These are phyloP conservation scores for Geotrypetes seraphini DNA, from an alignment of 2,797 vertebrate species.

Conservation along the genomic window DNA sequence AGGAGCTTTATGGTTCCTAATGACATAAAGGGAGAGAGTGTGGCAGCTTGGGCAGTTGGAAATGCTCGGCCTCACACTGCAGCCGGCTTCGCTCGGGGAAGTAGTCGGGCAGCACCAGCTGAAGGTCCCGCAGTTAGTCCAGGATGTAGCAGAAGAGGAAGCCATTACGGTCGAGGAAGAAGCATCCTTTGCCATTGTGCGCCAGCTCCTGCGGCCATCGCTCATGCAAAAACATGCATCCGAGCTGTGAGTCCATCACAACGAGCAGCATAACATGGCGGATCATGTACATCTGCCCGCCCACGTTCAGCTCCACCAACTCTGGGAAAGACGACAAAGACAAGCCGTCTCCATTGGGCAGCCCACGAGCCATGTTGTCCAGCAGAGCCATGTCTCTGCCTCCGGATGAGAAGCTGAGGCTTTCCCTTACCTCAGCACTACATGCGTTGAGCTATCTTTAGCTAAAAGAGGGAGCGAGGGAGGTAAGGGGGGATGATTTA, in stretches of 20 bases:
- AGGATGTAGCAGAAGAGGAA: slow-evolving; percentile 96
- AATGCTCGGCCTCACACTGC: slow-evolving; percentile 91
- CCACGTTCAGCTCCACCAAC: slow-evolving; percentile 95
- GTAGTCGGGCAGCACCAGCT: slow-evolving; percentile 89
- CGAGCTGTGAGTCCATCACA: slow-evolving; percentile 86
- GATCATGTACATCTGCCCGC: slow-evolving; percentile 95
- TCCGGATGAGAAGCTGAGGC: background rate
- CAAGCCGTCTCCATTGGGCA: slow-evolving; percentile 52
- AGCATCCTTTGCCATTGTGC: slow-evolving; percentile 91
- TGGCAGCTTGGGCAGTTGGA: slow-evolving; percentile 85
- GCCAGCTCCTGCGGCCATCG: slow-evolving; percentile 79
- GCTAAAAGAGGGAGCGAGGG: no score
- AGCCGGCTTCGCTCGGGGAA: slow-evolving; percentile 89
- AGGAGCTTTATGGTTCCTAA: no score
- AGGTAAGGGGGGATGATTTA: no score
- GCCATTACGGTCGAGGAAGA: slow-evolving; percentile 91
- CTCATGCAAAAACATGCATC: slow-evolving; percentile 90
- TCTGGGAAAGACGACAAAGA: slow-evolving; percentile 68
- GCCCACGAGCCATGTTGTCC: slow-evolving; percentile 67
- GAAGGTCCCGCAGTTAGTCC: slow-evolving; percentile 92
- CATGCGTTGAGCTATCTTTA: no score
- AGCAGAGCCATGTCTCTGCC: slow-evolving; percentile 83
- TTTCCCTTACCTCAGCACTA: background rate
- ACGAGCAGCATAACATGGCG: slow-evolving; percentile 88
- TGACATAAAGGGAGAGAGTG: no score